Evolutionary conservation across 2,888 invertebrate genomes (phyloP).

Genomic region (Helobdella robusta): DNA sequence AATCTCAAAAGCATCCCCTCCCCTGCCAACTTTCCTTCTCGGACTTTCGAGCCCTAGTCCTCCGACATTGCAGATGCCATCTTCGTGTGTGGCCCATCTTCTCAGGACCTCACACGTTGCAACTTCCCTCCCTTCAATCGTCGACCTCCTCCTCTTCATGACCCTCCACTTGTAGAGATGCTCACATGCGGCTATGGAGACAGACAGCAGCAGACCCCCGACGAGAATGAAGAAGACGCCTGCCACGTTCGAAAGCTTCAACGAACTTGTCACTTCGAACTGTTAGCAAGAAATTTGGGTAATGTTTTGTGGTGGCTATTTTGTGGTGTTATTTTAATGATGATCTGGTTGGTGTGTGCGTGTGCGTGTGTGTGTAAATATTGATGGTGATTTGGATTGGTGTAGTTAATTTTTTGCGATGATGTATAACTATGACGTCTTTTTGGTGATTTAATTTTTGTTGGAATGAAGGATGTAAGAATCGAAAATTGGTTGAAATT

Average conservation of each 20-base stretch:
- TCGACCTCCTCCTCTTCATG: not conserved
- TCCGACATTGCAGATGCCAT: no score
- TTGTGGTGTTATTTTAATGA: no score
- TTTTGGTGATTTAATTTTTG: no score
- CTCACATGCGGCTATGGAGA: slow-evolving; percentile 82
- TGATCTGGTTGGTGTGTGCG: no score
- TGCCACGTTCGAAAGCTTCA: slow-evolving; percentile 93
- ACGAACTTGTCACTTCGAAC: slow-evolving; percentile 51
- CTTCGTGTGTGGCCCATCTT: no score
- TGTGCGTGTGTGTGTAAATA: no score
- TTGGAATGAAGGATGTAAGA: not conserved
- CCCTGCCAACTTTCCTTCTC: no score
- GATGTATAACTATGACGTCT: no score
- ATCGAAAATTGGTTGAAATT: not conserved
- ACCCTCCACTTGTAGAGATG: slow-evolving; percentile 70
- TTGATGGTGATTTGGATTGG: no score
- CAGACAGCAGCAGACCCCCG: slow-evolving; percentile 78
- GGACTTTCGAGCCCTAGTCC: no score
- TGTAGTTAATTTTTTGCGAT: no score
- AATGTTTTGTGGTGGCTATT: not conserved
- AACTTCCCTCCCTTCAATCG: not conserved
- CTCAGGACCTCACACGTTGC: not conserved
- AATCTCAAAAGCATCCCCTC: no score
- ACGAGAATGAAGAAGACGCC: slow-evolving; percentile 97
- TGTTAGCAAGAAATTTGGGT: slow-evolving; percentile 6